Evolutionary conservation across 2,113 vertebrate species (phyloP).

Genomic region (Varanus komodoensis): DNA sequence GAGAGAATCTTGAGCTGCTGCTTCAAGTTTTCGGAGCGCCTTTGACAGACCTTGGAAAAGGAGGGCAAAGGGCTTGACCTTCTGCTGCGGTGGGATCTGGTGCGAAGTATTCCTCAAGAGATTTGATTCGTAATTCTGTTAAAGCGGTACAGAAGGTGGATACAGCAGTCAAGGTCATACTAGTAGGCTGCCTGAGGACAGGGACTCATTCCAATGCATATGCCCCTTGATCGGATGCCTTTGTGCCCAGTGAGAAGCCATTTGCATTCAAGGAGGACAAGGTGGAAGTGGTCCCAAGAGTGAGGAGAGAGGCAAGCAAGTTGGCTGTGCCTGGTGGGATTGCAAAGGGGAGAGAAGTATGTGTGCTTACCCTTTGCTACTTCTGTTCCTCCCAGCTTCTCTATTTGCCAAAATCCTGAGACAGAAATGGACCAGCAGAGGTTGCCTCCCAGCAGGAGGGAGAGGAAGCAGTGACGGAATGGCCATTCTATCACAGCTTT

Average conservation of each 20-base stretch:
- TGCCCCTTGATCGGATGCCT: too few species aligned
- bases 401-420: background rate
- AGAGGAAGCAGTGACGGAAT: background rate
- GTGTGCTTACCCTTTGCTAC: background rate
- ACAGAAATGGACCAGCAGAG: background rate
- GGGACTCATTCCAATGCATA: background rate
- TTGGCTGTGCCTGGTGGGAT: background rate
- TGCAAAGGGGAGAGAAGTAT: background rate
- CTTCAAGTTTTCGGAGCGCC: background rate
- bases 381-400: background rate
- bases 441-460: background rate
- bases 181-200: background rate
- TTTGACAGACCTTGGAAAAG: slow-evolving; percentile 11
- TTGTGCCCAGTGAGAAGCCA: background rate
- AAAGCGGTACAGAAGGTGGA: background rate
- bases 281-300: background rate
- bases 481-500: too few species aligned
- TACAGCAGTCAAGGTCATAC: background rate
- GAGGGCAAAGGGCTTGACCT: background rate
- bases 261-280: background rate
- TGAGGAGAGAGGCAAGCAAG: background rate
- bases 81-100: background rate
- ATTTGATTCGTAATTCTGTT: background rate
- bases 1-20: slow-evolving; percentile 42
- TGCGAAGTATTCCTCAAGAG: background rate